Base-by-base conservation (phyloP, 2,797 vertebrate species). In the Emydoidea blandingii region DNA sequence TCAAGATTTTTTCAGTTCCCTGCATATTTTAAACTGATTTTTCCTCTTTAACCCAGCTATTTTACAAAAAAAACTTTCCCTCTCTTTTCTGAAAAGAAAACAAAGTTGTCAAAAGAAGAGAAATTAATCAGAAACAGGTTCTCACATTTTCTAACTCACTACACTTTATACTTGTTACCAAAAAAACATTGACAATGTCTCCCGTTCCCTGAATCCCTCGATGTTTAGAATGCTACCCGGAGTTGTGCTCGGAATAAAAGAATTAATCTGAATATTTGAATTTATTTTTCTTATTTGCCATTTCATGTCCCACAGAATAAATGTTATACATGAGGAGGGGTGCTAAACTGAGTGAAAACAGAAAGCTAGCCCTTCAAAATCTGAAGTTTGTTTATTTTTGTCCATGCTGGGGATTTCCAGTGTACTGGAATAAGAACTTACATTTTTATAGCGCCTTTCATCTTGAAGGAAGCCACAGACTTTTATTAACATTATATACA, bases 41-140 rank as follows among this genome's bases (percentile, higher is more conserved):
- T 72, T 85, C 84, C 93, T 82, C 95, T 96, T 94, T 59, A 95
- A 47, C 90, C 87, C 79, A 79, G 96, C 37, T 91, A 83, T 80
- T 93, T 90, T 97, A 96, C 92, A 92, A 95, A 94, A 96, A 76
- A 29, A 25, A 10, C 81, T 93, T 76, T 52, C 92, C 59, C 62
- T 12, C 9, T 41, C 37, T 65, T 37, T 15, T 10, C 49, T 80
- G 23, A 57, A 87, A 90, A 83, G 23, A 79, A 49, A 29, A 29
- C 95, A 92, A 93, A 94, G 87, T 91, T 95, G 95, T 97, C 93
- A 96, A 92, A 96, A 92, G 95, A 88, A 92, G 97, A 96, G 93
- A 91, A 97, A 91, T 95, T 97, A 96, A 97, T 97, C 96, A 97
- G 96, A 97, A 98, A 79, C 97, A 98, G 97, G 95, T 97, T 88